Conservation (phyloP, 2,113 vertebrate genomes). For the Cepphus grylle region DNA sequence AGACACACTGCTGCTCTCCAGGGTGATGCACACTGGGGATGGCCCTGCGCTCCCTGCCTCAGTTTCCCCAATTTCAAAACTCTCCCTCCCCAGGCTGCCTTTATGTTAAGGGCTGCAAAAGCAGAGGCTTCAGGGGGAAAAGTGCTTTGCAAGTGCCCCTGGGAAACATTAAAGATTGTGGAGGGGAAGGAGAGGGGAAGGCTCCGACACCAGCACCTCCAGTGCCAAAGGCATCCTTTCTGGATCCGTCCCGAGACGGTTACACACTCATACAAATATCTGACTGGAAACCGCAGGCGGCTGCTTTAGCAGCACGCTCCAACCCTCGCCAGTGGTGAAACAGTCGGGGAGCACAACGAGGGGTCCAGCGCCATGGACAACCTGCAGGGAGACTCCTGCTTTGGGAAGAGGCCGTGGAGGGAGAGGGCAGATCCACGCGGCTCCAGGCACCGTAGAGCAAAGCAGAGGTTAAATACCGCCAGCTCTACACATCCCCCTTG, state of each 20-base stretch:
- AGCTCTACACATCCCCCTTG: neutral
- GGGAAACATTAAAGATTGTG: neutral
- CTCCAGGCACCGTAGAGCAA: neutral
- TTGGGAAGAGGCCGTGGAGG: neutral
- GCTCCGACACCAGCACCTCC: neutral
- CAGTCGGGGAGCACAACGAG: neutral
- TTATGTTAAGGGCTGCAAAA: neutral
- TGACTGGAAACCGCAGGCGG: neutral
- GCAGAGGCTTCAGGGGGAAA: neutral
- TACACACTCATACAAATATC: neutral
- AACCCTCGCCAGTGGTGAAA: rapidly evolving
- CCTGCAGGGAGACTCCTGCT: neutral
- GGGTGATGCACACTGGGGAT: rapidly evolving
- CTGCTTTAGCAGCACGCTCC: neutral
- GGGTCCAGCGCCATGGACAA: rapidly evolving
- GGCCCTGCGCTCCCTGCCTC: neutral
- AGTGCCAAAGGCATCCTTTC: neutral
- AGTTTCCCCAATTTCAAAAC: neutral
- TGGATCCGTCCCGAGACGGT: neutral
- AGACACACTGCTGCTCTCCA: neutral
- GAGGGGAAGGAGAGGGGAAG: neutral
- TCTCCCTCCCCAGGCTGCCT: neutral
- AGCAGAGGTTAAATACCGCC: neutral
- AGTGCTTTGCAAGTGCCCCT: neutral
- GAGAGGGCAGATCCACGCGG: neutral